Evolutionary conservation across 2,888 invertebrate genomes (phyloP).

Genomic region (Chalcosyrphus nemorum): DNA sequence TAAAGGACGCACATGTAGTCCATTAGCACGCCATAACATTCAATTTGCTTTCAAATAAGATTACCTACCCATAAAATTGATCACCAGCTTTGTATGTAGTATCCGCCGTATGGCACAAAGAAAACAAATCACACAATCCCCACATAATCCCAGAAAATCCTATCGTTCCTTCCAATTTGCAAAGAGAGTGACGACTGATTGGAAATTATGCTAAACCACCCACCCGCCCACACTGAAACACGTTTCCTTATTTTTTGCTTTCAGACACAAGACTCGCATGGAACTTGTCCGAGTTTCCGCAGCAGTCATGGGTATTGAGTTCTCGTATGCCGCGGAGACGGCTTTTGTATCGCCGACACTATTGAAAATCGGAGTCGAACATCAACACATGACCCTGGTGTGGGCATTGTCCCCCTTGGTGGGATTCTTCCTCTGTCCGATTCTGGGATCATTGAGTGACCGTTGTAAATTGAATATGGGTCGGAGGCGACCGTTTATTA

Average conservation of each 20-base stretch:
- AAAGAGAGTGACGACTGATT: constrained; percentile 55
- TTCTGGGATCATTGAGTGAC: constrained; percentile 96
- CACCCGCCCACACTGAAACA: constrained; percentile 32
- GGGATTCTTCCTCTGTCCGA: constrained; percentile 96
- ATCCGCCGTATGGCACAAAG: not conserved
- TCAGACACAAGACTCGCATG: constrained; percentile 89
- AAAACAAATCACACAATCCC: constrained; percentile 45
- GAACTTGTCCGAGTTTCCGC: constrained; percentile 94
- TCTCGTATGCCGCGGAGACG: constrained; percentile 98
- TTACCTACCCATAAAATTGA: constrained; percentile 2
- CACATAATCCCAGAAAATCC: constrained; percentile 57
- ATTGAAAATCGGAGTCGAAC: constrained; percentile 95
- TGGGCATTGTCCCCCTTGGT: constrained; percentile 97
- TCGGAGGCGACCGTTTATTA: constrained; percentile 94
- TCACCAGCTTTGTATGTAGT: not conserved
- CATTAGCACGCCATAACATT: constrained; percentile 5
- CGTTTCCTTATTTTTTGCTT: constrained; percentile 41
- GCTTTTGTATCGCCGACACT: constrained; percentile 98
- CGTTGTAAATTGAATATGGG: constrained; percentile 91
- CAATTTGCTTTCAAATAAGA: constrained; percentile 18
- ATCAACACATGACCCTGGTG: constrained; percentile 96
- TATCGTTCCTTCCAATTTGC: constrained; percentile 66
- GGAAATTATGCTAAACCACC: constrained; percentile 45
- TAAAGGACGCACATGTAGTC: not conserved
- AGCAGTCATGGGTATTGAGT: constrained; percentile 98